Base-by-base conservation (phyloP, 2,888 invertebrate species). In the Anthophora plumipes region DNA sequence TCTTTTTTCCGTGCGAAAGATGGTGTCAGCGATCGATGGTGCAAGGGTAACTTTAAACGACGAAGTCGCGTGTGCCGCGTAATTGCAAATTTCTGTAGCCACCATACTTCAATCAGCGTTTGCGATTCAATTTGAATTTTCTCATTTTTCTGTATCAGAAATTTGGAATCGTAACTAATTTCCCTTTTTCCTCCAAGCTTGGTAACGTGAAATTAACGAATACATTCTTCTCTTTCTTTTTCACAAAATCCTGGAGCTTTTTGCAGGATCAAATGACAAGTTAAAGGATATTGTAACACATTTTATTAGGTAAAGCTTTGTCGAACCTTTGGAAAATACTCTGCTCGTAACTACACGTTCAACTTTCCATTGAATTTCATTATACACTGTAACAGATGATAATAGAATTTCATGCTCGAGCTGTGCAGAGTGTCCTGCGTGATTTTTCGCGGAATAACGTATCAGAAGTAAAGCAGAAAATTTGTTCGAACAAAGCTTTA, bases 21-120 rank as follows among this genome's bases (percentile, higher is more conserved):
- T 59, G 48, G n/a, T 25, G 22, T 50, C 39, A 7, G 60, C 39
- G 39, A 70, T 60, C 31, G 8, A 25, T 17, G n/a, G 22, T 31
- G 5, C 39, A n/a, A 7, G 50, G 12, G n/a, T 60, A 25, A 22
- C 25, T 39, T 8, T 37, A 60, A 70, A 60, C 60, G 60, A 60
- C 25, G 12, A 31, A n/a, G n/a, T 70, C 69, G 69, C 69, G 59
- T 70, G 69, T 60, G 22, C 1, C 17, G 12, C 12, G 11, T 70
- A 50, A 50, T 50, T 41, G 48, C 50, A 41, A 50, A 70, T 60
- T 70, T 25, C 14, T 39, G 39, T n/a, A 31, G 4, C 54, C 7
- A 41, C 41, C 17, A 8, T 25, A 20, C 63, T 48, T 48, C 48
- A n/a, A 48, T 50, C 48, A 31, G 6, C n/a, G 46, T 5, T 14